phyloP scores from a whole-genome alignment of 2,888 invertebrate genomes.

The Pseudeuparius sepicola region DNA sequence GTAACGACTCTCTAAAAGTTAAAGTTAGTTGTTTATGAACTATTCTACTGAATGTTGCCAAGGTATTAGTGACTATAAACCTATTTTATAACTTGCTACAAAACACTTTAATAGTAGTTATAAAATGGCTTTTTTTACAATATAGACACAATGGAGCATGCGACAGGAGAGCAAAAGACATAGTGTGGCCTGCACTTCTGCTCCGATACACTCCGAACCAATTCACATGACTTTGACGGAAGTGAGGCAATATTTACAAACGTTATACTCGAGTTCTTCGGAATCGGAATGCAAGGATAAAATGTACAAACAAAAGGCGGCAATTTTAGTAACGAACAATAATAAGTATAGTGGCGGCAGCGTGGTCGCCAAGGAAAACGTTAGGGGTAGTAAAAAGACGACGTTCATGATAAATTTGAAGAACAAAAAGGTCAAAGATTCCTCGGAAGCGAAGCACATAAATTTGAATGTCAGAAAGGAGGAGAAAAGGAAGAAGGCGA shows the following conservation, averaged over 20 bases:
- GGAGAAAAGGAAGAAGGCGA: conserved; percentile 52
- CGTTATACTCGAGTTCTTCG: conserved; percentile 67
- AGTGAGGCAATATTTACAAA: conserved; percentile 74
- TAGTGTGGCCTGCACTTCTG: conserved; percentile 55
- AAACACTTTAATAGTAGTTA: too few relatives aligned
- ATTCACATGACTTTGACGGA: conserved; percentile 79
- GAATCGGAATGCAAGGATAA: conserved; percentile 47
- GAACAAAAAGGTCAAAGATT: conserved; percentile 46
- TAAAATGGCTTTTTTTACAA: too few relatives aligned
- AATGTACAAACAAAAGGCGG: conserved; percentile 25
- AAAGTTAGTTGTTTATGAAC: too few relatives aligned
- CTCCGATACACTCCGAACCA: conserved; percentile 55
- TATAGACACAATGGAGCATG: conserved; percentile 32
- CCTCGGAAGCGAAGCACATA: conserved; percentile 43
- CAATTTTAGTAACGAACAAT: conserved; percentile 40
- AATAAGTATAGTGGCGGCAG: conserved; percentile 14
- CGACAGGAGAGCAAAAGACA: conserved; percentile 47
- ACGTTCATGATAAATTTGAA: conserved; percentile 52
- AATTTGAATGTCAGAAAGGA: conserved; percentile 31
- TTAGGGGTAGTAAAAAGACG: conserved; percentile 39
- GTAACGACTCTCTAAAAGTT: too few relatives aligned
- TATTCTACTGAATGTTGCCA: too few relatives aligned
- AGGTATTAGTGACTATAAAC: too few relatives aligned
- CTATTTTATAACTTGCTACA: too few relatives aligned
- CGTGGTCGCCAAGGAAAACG: not conserved